Evolutionary conservation across 2,113 vertebrate species (phyloP).

Genomic region (Pangasianodon hypophthalmus): DNA sequence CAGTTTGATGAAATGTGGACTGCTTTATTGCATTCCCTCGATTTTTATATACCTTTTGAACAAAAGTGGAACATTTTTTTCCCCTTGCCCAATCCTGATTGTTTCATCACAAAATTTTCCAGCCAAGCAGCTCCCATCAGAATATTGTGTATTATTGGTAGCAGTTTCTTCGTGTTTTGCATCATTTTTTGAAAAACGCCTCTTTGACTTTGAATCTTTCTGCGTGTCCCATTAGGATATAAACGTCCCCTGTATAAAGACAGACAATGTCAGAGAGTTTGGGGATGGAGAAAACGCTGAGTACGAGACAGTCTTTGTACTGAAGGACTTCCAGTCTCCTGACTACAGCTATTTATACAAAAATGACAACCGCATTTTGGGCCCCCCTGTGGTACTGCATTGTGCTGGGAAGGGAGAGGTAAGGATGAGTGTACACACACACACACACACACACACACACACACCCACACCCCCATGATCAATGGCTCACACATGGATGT

Average conservation of each 20-base stretch:
- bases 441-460: not conserved
- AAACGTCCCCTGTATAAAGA: constrained; percentile 80
- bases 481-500: not conserved
- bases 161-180: not conserved
- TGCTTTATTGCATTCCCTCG: not conserved
- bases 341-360: constrained; percentile 83
- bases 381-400: constrained; percentile 86
- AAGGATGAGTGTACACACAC: constrained; percentile 15
- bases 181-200: not conserved
- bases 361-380: constrained; percentile 85
- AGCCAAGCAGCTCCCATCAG: not conserved
- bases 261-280: constrained; percentile 80
- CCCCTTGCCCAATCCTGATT: too few relatives aligned
- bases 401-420: constrained; percentile 87
- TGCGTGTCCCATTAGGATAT: constrained; percentile 78
- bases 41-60: not conserved
- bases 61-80: not conserved
- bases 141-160: constrained; percentile 1
- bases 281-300: constrained; percentile 82
- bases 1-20: not conserved
- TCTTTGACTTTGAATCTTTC: constrained; percentile 19
- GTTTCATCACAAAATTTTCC: not conserved
- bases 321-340: constrained; percentile 83
- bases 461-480: not conserved
- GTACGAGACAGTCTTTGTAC: constrained; percentile 87